These are phyloP conservation scores for Coptodon bakossiorum DNA, from an alignment of 2,113 vertebrate genomes.

Conservation along the genomic window DNA sequence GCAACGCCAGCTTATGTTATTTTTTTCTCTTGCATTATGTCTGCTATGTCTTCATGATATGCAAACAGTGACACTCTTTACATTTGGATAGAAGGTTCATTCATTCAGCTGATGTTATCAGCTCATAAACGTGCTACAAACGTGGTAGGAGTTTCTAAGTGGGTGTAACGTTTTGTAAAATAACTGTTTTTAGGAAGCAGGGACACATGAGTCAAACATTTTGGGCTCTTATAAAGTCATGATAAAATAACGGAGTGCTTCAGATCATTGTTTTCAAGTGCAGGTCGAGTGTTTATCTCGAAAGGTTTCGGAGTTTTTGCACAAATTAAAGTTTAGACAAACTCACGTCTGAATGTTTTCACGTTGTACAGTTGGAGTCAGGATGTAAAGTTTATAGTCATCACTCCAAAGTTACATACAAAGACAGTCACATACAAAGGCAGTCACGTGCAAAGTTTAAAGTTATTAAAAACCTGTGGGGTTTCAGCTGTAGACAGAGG, in stretches of 20 bases:
- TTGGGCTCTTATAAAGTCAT: background rate
- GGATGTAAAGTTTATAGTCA: background rate
- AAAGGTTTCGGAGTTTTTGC: background rate
- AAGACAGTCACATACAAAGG: background rate
- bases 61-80: background rate
- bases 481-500: background rate
- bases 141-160: background rate
- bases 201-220: background rate
- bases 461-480: background rate
- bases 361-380: background rate
- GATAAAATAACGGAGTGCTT: background rate
- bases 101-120: background rate
- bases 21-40: background rate
- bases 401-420: background rate
- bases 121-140: background rate
- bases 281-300: background rate
- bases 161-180: background rate
- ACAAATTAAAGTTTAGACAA: background rate
- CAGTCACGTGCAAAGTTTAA: background rate
- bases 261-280: background rate
- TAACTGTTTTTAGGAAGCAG: background rate
- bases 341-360: background rate
- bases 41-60: background rate
- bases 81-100: background rate
- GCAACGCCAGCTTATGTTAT: background rate